Evolutionary conservation across 2,797 vertebrate species (phyloP).

Genomic region (Scleropages formosus): DNA sequence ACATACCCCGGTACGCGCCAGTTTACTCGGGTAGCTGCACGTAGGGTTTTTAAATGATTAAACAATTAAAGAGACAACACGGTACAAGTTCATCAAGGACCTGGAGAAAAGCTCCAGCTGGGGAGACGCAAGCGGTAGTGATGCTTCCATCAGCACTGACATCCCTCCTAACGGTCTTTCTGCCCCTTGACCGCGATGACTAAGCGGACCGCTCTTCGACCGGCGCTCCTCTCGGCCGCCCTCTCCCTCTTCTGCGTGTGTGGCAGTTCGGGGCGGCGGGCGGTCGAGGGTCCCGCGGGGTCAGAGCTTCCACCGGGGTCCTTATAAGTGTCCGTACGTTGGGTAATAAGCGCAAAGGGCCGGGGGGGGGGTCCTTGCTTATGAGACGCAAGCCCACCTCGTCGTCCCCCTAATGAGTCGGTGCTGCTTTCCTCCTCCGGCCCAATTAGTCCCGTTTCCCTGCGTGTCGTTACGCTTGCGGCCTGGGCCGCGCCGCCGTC

Average conservation of each 20-base stretch:
- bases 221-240: no score
- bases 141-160: no score
- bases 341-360: conserved; percentile 82
- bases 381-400: conserved; percentile 74
- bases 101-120: no score
- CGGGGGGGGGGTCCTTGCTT: conserved; percentile 82
- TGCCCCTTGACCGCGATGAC: no score
- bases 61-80: no score
- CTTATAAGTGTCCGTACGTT: conserved; percentile 82
- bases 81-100: no score
- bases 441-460: conserved; percentile 93
- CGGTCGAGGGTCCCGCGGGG: conserved; percentile 55
- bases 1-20: no score
- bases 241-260: conserved; percentile 18
- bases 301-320: conserved; percentile 71
- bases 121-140: background rate
- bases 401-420: conserved; percentile 85
- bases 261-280: conserved; percentile 55
- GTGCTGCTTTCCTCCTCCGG: conserved; percentile 80
- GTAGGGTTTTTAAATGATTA: no score
- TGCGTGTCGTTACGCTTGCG: conserved; percentile 72
- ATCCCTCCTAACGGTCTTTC: no score
- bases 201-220: no score
- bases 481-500: background rate
- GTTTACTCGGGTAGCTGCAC: no score